Conservation (phyloP, 92 coral and sea anemone genomes). For the Actinernus sp. region DNA sequence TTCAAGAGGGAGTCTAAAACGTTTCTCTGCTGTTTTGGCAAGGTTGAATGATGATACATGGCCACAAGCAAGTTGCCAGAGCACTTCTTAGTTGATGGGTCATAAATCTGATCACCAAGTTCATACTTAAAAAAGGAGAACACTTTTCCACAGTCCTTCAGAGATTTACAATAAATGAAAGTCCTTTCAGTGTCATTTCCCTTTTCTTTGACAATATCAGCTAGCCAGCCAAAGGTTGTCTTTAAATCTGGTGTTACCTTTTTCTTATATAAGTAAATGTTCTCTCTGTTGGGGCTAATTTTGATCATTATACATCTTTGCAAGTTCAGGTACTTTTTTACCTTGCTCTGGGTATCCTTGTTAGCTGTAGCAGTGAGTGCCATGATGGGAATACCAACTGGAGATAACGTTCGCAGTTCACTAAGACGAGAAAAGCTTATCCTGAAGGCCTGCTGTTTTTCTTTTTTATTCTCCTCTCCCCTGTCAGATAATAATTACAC, state of each 20-base stretch:
- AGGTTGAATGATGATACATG: constrained; percentile 29
- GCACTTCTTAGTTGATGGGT: no score
- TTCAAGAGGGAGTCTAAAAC: constrained; percentile 8
- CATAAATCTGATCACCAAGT: constrained; percentile 18
- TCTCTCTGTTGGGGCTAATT: constrained; percentile 54
- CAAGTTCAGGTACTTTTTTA: constrained; percentile 14
- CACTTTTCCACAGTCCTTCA: constrained; percentile 38
- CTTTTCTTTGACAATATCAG: constrained; percentile 33
- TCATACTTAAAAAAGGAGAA: constrained; percentile 16
- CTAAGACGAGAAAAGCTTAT: constrained; percentile 43
- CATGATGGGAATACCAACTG: constrained; percentile 28
- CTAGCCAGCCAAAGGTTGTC: constrained; percentile 41
- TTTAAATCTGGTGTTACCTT: constrained; percentile 13
- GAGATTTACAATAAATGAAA: constrained; percentile 27
- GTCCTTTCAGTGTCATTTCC: no score
- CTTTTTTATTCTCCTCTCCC: constrained; percentile 22
- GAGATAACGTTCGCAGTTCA: constrained; percentile 36
- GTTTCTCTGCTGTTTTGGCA: not conserved
- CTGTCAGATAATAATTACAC: no score
- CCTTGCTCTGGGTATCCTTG: constrained; percentile 2
- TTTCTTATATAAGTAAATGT: constrained; percentile 15
- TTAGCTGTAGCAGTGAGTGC: constrained; percentile 56
- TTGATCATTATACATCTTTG: constrained; percentile 2
- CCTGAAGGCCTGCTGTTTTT: constrained; percentile 49
- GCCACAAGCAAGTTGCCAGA: no score